Percentiles rank a stretch among this genome's conserved stretches.
Evolutionary conservation across 2,113 vertebrate genomes (phyloP).

Genomic region (Pseudorectes ferrugineus): DNA sequence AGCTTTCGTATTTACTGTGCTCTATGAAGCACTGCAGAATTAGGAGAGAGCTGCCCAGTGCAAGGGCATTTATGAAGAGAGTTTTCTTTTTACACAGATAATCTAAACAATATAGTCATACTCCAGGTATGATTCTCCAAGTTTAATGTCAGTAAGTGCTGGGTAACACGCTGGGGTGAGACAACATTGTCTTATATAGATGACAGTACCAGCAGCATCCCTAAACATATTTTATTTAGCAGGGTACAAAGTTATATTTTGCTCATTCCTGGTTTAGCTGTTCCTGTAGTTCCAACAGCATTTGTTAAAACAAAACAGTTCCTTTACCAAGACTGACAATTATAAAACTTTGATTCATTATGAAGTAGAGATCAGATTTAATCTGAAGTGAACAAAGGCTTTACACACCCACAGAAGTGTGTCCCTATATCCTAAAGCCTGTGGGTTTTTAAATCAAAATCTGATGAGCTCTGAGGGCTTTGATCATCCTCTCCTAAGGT

Average conservation of each 20-base stretch:
- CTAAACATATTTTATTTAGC: neutral
- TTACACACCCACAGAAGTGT: neutral
- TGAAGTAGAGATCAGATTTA: neutral
- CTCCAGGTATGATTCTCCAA: neutral
- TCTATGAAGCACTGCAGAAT: neutral
- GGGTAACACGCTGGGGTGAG: neutral
- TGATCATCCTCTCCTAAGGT: neutral
- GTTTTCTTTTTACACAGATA: neutral
- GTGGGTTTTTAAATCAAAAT: neutral
- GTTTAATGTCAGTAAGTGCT: neutral
- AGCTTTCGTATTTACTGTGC: neutral
- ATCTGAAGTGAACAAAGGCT: neutral
- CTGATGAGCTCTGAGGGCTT: neutral
- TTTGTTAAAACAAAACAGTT: neutral
- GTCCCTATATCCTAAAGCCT: neutral
- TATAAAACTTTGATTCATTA: neutral
- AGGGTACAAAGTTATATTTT: neutral
- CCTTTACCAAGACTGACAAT: neutral
- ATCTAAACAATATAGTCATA: neutral
- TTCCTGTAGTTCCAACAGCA: neutral
- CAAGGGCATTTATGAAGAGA: neutral
- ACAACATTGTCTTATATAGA: neutral
- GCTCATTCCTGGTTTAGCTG: neutral
- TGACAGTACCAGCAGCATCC: neutral
- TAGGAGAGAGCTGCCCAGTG: neutral